Evolutionary conservation across 2,797 vertebrate species (phyloP).

Genomic region (Alcedo quadribrachys): DNA sequence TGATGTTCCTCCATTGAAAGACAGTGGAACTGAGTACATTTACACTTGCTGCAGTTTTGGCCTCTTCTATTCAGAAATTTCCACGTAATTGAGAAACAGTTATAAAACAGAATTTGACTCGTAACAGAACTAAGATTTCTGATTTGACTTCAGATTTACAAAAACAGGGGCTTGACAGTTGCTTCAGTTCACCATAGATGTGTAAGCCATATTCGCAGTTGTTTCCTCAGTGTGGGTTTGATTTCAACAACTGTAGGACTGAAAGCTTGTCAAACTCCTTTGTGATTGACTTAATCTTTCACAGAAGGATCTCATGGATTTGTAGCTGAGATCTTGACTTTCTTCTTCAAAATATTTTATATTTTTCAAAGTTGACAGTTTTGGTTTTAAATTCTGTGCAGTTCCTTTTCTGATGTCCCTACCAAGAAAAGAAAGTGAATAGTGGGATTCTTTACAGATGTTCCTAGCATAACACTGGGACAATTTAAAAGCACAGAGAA

Average conservation of each 20-base stretch:
- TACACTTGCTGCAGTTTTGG: neutral
- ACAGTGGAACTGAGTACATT: neutral
- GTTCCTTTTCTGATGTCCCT: neutral
- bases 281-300: slow-evolving; percentile 29
- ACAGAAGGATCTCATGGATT: slow-evolving; percentile 11
- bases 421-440: neutral
- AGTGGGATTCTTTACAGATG: neutral
- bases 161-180: slow-evolving; percentile 14
- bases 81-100: neutral
- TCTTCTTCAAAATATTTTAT: neutral
- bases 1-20: neutral
- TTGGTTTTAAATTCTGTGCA: neutral
- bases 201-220: neutral
- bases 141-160: slow-evolving; percentile 10
- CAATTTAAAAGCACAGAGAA: neutral
- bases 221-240: neutral
- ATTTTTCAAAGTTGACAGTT: neutral
- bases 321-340: neutral
- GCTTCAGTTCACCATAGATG: neutral
- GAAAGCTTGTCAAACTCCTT: slow-evolving; percentile 1
- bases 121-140: slow-evolving; percentile 12
- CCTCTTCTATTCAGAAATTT: neutral
- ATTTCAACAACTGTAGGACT: slow-evolving; percentile 25
- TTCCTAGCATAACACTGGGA: neutral
- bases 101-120: slow-evolving; percentile 1